Evolutionary conservation across 2,888 invertebrate species (phyloP), one percentile per base, ranked within the genome.

Genomic region (Orthosia incerta): DNA sequence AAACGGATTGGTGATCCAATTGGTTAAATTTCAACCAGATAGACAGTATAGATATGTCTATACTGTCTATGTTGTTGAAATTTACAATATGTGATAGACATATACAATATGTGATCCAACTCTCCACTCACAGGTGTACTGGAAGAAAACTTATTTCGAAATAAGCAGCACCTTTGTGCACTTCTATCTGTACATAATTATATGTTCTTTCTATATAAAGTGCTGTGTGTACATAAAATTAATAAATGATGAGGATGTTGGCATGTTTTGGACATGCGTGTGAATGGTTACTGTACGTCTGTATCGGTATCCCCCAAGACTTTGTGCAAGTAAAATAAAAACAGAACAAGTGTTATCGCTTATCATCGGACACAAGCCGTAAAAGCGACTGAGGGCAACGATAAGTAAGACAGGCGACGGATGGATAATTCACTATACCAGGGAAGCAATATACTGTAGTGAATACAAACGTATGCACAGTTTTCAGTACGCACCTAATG

Each of bases 321-420:
- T 50, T 51, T 55, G 31, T 53, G 51, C 20, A 13, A 66, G 59
- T 64, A 63, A 72, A 80, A 80, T 65, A 71, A 71, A 80, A 61
- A 76, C 60, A 79, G 31, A 48, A 65, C 23, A 20, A 68, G 56
- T 53, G 48, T 64, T 76, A 76, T 68, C 76, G 67, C 50, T 61
- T 76, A 76, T 76, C 62, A 72, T 76, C 31, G 26, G 56, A n/a
- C 48, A 26, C 62, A 59, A 59, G 69, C 79, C 69, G 69, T 79
- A 74, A 79, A 79, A 79, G 65, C 69, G 53, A 64, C 74, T 61
- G 70, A 63, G 23, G 56, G 23, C 53, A 69, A 48, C 26, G 64
- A 71, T 76, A 79, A 71, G 57, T 45, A 56, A 76, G 63, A 67
- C 71, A 67, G 67, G 51, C 46, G 59, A 76, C 56, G 66, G 71